Evolutionary conservation across 1,140 invertebrate species (phyloP), one percentile per base, ranked within the genome.

Genomic region (Anadara kagoshimensis): DNA sequence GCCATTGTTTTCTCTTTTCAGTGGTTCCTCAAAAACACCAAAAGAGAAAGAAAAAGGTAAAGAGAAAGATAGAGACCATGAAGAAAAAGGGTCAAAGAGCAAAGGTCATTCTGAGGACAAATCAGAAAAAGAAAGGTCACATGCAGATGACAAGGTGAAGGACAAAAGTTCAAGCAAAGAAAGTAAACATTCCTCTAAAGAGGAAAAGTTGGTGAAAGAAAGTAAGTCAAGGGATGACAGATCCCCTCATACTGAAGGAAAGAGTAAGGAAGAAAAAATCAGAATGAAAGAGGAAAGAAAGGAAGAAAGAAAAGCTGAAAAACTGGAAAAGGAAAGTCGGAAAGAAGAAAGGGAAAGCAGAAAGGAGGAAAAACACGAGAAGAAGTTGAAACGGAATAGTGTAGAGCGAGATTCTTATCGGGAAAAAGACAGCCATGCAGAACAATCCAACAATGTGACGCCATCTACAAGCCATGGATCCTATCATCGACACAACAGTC

Each of bases 401-500:
- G 74, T 69, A 10, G 79, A 80, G 45, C 65, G 69, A 11, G 51
- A 69, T 12, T n/a, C 56, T 36, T 36, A 36, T 36, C 2, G 29
- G 20, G 41, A 49, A n/a, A 68, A 59, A 18, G 78, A 74, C 43
- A 29, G 1, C 10, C 24, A 16, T 24, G 22, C 54, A 12, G 79
- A 80, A 12, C 61, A 75, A 59, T 49, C 68, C n/a, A 71, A 71
- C 41, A 66, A 64, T 47, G 73, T 73, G 41, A 63, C 47, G 18
- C 56, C 65, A 49, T 18, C 24, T 22, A n/a, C 51, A 29, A 66
- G 57, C 67, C 66, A 51, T 20, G 71, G 54, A 56, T 72, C 53
- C 36, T 78, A 71, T 41, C 74, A 76, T 59, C 78, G 82, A 44
- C 74, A 79, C 49, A 83, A 78, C 20, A 85, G 84, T 77, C 80